Evolutionary conservation across 2,888 invertebrate genomes (phyloP).

Genomic region (Reticulitermes lucifugus): DNA sequence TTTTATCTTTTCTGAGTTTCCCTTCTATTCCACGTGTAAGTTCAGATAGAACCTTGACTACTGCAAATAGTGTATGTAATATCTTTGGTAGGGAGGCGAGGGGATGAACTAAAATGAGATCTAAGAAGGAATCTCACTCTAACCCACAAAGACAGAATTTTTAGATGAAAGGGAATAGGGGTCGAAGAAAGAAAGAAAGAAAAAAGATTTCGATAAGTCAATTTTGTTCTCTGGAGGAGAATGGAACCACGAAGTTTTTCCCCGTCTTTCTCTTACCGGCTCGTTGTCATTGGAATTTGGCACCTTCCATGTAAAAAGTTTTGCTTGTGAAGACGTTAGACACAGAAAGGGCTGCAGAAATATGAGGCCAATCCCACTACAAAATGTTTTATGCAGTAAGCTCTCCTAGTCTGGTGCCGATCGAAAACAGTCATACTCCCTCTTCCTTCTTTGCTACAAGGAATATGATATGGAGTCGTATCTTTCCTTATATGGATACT

Average conservation of each 20-base stretch:
- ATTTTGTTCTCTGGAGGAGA: neutral
- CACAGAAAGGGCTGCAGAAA: too few relatives aligned
- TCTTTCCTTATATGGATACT: too few relatives aligned
- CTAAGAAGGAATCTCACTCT: neutral
- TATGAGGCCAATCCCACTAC: too few relatives aligned
- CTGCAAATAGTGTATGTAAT: neutral
- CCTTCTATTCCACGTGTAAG: neutral
- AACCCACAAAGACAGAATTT: neutral
- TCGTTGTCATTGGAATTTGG: neutral
- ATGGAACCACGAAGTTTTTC: neutral
- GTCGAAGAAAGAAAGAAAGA: neutral
- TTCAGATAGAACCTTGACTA: neutral
- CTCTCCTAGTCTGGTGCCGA: too few relatives aligned
- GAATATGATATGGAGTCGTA: too few relatives aligned
- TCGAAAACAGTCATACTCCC: too few relatives aligned
- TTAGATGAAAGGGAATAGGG: neutral
- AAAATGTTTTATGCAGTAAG: too few relatives aligned
- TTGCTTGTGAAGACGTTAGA: too few relatives aligned
- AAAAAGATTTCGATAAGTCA: neutral
- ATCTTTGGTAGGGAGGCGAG: neutral
- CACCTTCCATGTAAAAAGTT: conserved; percentile 1
- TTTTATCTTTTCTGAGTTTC: neutral
- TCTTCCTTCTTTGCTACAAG: too few relatives aligned
- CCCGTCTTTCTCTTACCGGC: neutral
- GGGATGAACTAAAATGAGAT: neutral